Evolutionary conservation across 2,797 vertebrate genomes (phyloP), one percentile per base, ranked within the genome.

Genomic region (Spondyliosoma cantharus): DNA sequence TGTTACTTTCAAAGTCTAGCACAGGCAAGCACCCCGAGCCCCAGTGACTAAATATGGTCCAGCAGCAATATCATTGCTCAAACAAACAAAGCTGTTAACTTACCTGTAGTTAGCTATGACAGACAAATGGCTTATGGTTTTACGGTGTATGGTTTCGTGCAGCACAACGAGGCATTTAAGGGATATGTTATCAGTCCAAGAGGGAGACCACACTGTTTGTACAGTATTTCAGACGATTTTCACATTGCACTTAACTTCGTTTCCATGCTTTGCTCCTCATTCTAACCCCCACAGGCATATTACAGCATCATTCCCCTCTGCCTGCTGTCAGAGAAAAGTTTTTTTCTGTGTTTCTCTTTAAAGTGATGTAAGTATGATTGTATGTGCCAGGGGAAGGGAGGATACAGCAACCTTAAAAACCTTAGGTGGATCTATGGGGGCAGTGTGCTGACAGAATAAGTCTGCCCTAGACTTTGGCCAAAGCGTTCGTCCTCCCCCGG

Each of bases 11-110:
- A 94, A 94, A 95, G 93, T 94, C 90, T 83, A 91, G 93, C 92
- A 75, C 92, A 92, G 91, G 93, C 93, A 86, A 93, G 81, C 76
- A 82, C 68, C 79, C 93, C 87, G 71, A 85, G 91, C 88, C 91
- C 93, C 61, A 81, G 96, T 96, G 96, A 96, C 98, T 99, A 99
- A 99, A 99, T 99, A 99, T 97, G 98, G 98, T 97, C 93, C 96
- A 95, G 87, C 83, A 85, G 85, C 87, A 91, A 93, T 78, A 83
- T 77, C 83, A 92, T 86, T 86, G 90, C 90, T 93, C 91, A 93
- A 90, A 93, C 89, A 90, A 93, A 93, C 86, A 93, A 89, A 74
- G 76, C 77, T 80, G 83, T 87, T 77, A 90, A 82, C 83, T 93
- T 92, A 92, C 88, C 70, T 85, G 83, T 22, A 75, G 64, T 76